Evolutionary conservation across 2,113 vertebrate species (phyloP), one percentile per base, ranked within the genome.

Genomic region (Pygoscelis antarcticus): DNA sequence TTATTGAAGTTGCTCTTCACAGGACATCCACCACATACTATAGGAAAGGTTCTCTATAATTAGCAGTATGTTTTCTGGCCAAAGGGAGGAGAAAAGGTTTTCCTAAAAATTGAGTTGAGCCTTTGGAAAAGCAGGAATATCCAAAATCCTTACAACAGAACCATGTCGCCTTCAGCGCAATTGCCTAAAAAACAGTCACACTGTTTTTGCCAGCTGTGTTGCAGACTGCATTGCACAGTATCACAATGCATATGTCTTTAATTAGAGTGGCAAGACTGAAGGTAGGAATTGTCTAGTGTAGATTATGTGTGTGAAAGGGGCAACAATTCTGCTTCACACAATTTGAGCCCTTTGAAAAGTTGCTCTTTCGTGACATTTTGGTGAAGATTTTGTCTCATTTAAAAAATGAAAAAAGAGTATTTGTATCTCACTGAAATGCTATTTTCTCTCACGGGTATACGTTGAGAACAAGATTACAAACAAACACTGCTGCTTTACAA

Each of bases 21-120:
- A 91, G 89, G 23, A 77, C 61, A 60, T 90, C 57, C 36, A 87
- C 77, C 26, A 34, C 55, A 38, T 36, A 87, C 83, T 9, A 10
- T 15, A 83, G 30, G 74, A 96, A 95, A 97, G 91, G 89, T 81
- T 92, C 71, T 70, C 94, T 97, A 84, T 89, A 97, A 98, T 96
- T 97, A 97, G 96, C 79, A 65, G 11, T 16, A 38, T 47, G 16
- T 44, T 76, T 89, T 95, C 82, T 92, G 74, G 38, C 72, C 52
- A 64, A 96, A 91, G n/a, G 36, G n/a, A 93, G 71, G 75, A 92
- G 68, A 49, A 89, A 42, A 62, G 14, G 20, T 83, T 90, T 89
- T 88, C 36, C 49, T 96, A 70, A 70, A 71, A 47, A 72, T 29
- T 26, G 68, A 83, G 21, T 6, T 65, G 49, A 60, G 54, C 20